Evolutionary conservation across 2,113 vertebrate species (phyloP).

Genomic region (Pomatorhinus ruficollis): DNA sequence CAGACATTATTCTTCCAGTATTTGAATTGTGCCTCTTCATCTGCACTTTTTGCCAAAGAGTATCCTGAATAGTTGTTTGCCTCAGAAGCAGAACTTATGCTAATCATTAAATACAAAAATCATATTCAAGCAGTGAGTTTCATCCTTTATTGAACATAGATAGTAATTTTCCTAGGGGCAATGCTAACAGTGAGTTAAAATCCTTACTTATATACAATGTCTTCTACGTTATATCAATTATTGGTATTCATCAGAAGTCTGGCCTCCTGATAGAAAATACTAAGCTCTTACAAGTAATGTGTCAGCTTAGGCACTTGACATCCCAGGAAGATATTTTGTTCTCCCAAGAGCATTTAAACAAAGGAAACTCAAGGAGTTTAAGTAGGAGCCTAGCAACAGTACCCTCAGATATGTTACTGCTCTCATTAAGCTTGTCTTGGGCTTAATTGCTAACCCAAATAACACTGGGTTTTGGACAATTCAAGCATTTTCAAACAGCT

Average conservation of each 20-base stretch:
- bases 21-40: not conserved
- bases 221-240: not conserved
- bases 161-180: not conserved
- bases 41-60: not conserved
- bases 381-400: not conserved
- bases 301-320: not conserved
- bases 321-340: not conserved
- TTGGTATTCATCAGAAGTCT: not conserved
- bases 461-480: not conserved
- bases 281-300: not conserved
- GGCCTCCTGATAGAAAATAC: not conserved
- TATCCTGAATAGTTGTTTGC: not conserved
- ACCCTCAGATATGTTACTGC: not conserved
- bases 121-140: not conserved
- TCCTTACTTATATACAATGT: not conserved
- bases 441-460: not conserved
- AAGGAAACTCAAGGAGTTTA: not conserved
- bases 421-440: not conserved
- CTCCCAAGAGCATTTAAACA: slow-evolving; percentile 21
- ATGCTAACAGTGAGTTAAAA: not conserved
- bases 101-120: not conserved
- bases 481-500: not conserved
- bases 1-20: rapidly evolving
- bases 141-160: slow-evolving; percentile 1
- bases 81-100: not conserved